These are phyloP conservation scores for Drosophila repletoides DNA, from an alignment of 1,140 invertebrate species.

Conservation along the genomic window DNA sequence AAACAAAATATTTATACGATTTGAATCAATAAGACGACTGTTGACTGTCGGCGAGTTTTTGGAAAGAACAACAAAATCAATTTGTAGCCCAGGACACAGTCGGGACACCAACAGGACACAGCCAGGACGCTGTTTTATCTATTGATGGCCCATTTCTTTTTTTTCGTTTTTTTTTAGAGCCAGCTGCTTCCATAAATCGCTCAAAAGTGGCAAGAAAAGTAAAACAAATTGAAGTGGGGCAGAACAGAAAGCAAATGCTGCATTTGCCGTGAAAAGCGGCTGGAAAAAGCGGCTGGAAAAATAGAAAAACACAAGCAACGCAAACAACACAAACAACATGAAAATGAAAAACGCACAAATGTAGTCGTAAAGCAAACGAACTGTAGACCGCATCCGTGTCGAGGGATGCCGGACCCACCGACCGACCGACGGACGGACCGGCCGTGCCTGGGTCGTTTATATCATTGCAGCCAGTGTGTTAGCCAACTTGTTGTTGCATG, in stretches of 20 bases:
- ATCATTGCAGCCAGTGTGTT: slow-evolving; percentile 8
- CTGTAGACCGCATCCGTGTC: slow-evolving; percentile 33
- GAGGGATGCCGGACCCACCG: too few species aligned
- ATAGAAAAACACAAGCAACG: slow-evolving; percentile 6
- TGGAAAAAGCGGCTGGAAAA: slow-evolving; percentile 15
- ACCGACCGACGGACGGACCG: too few species aligned
- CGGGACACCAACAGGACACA: too few species aligned
- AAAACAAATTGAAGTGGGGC: slow-evolving; percentile 67
- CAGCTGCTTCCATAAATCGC: slow-evolving; percentile 67
- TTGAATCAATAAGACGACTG: slow-evolving; percentile 17
- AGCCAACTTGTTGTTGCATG: slow-evolving; percentile 20
- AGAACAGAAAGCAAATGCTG: slow-evolving; percentile 19
- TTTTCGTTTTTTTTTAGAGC: slow-evolving; percentile 1
- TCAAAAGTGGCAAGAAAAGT: slow-evolving; percentile 73
- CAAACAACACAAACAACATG: slow-evolving; percentile 10
- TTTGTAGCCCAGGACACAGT: slow-evolving; percentile 29
- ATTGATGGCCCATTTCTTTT: slow-evolving; percentile 29
- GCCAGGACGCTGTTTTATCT: slow-evolving; percentile 58
- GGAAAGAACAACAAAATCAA: slow-evolving; percentile 46
- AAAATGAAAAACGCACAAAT: slow-evolving; percentile 71
- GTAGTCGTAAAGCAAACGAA: slow-evolving; percentile 73
- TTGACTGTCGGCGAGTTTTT: not conserved
- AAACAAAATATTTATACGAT: not conserved
- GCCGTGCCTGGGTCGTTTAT: not conserved
- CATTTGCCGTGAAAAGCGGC: slow-evolving; percentile 19